phyloP scores from a whole-genome alignment of 2,797 vertebrate genomes.

The Gymnoscopelus braueri region DNA sequence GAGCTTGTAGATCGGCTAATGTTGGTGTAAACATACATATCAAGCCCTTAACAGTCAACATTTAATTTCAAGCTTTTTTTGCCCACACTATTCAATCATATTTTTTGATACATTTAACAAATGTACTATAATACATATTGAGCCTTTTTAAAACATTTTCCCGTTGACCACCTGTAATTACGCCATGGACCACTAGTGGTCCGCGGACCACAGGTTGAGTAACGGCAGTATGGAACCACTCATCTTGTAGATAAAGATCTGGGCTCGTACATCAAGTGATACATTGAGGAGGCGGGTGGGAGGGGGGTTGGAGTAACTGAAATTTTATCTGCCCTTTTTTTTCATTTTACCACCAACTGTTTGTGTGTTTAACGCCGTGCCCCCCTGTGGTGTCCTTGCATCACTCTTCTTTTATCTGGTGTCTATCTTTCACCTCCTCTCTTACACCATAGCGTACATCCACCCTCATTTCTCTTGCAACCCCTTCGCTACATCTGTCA shows the following conservation, averaged over 20 bases:
- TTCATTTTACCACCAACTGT: constrained; percentile 66
- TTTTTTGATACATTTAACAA: too few relatives aligned
- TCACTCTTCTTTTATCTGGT: too few relatives aligned
- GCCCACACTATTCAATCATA: too few relatives aligned
- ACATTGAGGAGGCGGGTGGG: constrained; percentile 49
- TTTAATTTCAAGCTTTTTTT: too few relatives aligned
- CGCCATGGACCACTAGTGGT: not conserved
- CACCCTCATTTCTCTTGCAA: not conserved
- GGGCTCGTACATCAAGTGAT: constrained; percentile 68
- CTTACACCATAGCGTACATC: not conserved
- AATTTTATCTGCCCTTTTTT: constrained; percentile 66
- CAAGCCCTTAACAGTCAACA: too few relatives aligned
- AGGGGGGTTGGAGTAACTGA: constrained; percentile 39
- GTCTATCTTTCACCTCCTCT: not conserved
- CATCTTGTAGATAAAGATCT: constrained; percentile 67
- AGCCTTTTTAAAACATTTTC: too few relatives aligned
- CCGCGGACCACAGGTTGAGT: not conserved
- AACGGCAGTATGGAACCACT: not conserved
- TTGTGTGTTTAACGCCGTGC: constrained; percentile 58
- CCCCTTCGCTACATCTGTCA: not conserved
- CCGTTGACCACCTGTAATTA: too few relatives aligned
- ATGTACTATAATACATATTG: too few relatives aligned
- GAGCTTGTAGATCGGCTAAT: too few relatives aligned
- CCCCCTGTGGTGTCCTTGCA: constrained; percentile 48
- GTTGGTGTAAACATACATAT: too few relatives aligned